Evolutionary conservation across 1,140 invertebrate genomes (phyloP).

Genomic region (Drosophila pectinifera): DNA sequence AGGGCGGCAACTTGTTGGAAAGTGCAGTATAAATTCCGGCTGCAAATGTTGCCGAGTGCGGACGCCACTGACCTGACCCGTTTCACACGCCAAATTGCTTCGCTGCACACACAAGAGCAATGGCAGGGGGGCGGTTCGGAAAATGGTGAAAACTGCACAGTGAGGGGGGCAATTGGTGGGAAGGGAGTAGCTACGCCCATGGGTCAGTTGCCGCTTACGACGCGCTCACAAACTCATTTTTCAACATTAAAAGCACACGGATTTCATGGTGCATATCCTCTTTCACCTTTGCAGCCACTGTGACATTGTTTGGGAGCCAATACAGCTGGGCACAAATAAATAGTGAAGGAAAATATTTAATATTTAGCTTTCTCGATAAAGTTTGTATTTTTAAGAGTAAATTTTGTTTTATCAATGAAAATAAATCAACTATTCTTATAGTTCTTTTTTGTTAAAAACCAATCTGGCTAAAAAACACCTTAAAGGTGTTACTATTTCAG

Average conservation of each 20-base stretch:
- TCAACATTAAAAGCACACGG: constrained; percentile 81
- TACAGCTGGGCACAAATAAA: not conserved
- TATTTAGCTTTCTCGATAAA: not conserved
- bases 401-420: no score
- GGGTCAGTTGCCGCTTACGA: constrained; percentile 51
- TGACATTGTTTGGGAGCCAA: constrained; percentile 23
- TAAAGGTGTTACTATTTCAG: not conserved
- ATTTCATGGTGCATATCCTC: constrained; percentile 73
- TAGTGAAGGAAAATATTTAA: not conserved
- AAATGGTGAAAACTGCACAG: not conserved
- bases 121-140: not conserved
- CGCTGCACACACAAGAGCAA: constrained; percentile 69
- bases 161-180: not conserved
- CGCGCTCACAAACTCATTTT: constrained; percentile 80
- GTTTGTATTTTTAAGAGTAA: not conserved
- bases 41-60: constrained; percentile 36
- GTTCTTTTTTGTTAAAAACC: no score
- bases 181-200: not conserved
- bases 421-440: no score
- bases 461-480: no score
- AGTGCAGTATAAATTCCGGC: constrained; percentile 72
- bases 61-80: constrained; percentile 72
- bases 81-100: constrained; percentile 82
- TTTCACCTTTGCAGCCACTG: constrained; percentile 64
- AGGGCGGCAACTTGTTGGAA: constrained; percentile 59